Base-by-base conservation (phyloP, 1,140 invertebrate species). In the Bombus huntii region DNA sequence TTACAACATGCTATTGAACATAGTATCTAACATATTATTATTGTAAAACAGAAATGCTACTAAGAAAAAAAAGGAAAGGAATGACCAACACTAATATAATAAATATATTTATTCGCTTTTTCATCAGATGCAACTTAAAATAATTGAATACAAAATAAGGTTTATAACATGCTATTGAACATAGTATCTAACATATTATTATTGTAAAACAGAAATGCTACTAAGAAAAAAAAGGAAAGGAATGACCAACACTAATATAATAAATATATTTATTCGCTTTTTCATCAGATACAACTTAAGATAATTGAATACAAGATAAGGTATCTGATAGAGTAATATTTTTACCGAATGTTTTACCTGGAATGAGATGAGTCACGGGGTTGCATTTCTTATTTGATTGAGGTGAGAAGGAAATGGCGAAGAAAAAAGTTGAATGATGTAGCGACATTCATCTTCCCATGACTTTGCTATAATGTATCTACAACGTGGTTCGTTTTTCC, bases 381-480 rank as follows among this genome's bases (percentile, higher is more conserved):
- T 73, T 47, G 72, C 72, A 31, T 47, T 47, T 73, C 72, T 31
- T 31, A 28, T 73, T 39, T 73, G 42, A 73, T 73, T 73, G 37
- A 73, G n/a, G n/a, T 73, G 72, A 73, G 25, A 73, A 73, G 72
- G 42, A 73, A 44, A 42, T 71, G 25, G 2, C 18, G 5, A 6
- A 13, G 25, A 39, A 42, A 73, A 47, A 73, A 44, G 28, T 44
- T 47, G 28, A 22, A 73, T 44, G 72, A 73, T 15, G n/a, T 18
- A 44, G 42, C 42, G 72, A 47, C n/a, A 73, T 31, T 73, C 31
- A 72, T 42, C 71, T 42, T 42, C 39, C 28, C 72, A 10, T 73
- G 72, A 73, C 42, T n/a, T 73, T 73, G n/a, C 28, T 31, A 39
- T n/a, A 31, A 73, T 15, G 72, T 73, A 73, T 28, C 72, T 31